These are phyloP conservation scores for Cotesia vestalis DNA, from an alignment of 1,140 invertebrate genomes.

Conservation along the genomic window DNA sequence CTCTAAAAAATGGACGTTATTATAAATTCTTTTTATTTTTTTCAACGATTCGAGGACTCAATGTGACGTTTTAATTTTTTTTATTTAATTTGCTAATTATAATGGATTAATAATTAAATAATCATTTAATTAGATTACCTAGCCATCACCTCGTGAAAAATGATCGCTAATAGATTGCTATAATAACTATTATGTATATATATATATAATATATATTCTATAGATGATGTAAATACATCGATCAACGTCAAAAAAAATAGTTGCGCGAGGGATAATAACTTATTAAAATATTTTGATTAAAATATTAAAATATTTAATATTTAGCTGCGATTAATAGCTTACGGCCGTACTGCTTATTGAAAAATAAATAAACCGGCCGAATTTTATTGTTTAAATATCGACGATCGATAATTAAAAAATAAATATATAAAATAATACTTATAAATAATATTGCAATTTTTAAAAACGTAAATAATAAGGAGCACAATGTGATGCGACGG, in stretches of 20 bases:
- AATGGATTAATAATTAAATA: neutral
- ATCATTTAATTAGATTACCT: neutral
- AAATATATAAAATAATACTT: neutral
- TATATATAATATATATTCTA: neutral
- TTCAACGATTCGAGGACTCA: conserved; percentile 3
- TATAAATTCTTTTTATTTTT: conserved; percentile 16
- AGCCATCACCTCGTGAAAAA: conserved; percentile 19
- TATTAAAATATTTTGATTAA: too few species aligned
- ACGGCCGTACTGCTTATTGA: too few species aligned
- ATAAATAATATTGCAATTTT: conserved; percentile 14
- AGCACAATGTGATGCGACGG: conserved; percentile 20
- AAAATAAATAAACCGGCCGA: neutral
- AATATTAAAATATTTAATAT: too few species aligned
- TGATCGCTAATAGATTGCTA: neutral
- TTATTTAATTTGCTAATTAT: neutral
- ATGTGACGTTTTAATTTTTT: neutral
- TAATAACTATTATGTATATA: neutral
- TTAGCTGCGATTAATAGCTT: too few species aligned
- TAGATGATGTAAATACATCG: neutral
- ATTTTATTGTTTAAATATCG: neutral
- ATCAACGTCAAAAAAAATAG: neutral
- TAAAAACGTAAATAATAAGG: neutral
- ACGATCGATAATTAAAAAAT: neutral
- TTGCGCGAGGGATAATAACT: too few species aligned
- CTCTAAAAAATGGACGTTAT: conserved; percentile 34